Evolutionary conservation across 2,113 vertebrate species (phyloP).

Genomic region (Microtus richardsoni): DNA sequence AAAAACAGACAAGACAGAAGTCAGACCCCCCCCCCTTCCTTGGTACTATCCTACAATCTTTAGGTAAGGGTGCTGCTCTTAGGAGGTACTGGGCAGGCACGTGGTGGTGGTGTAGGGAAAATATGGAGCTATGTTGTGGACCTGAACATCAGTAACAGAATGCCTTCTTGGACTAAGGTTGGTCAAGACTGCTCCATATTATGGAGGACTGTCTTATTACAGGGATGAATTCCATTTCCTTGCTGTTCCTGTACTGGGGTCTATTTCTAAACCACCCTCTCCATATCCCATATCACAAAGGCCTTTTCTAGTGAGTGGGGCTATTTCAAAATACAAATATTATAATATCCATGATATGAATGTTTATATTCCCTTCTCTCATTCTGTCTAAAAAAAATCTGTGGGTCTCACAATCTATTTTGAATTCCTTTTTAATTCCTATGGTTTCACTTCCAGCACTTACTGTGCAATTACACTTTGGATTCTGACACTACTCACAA

Average conservation of each 20-base stretch:
- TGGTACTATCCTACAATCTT: neutral
- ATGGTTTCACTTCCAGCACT: neutral
- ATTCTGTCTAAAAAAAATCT: neutral
- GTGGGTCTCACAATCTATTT: neutral
- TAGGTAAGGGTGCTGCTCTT: neutral
- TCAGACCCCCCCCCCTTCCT: neutral
- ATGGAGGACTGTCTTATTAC: neutral
- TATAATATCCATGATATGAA: neutral
- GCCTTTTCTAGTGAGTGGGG: neutral
- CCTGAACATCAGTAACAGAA: neutral
- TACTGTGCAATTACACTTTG: neutral
- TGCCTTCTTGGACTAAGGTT: neutral
- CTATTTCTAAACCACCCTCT: neutral
- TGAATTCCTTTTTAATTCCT: constrained; percentile 5
- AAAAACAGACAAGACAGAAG: neutral
- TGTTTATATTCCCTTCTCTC: neutral
- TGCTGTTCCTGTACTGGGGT: neutral
- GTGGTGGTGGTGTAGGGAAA: neutral
- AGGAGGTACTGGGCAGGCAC: neutral
- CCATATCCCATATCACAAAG: neutral
- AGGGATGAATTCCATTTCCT: constrained; percentile 2
- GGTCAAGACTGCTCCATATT: neutral
- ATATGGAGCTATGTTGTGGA: neutral
- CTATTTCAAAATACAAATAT: neutral
- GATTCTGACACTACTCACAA: neutral